Evolutionary conservation across 2,888 invertebrate genomes (phyloP).

Genomic region (Tetragonula carbonaria): DNA sequence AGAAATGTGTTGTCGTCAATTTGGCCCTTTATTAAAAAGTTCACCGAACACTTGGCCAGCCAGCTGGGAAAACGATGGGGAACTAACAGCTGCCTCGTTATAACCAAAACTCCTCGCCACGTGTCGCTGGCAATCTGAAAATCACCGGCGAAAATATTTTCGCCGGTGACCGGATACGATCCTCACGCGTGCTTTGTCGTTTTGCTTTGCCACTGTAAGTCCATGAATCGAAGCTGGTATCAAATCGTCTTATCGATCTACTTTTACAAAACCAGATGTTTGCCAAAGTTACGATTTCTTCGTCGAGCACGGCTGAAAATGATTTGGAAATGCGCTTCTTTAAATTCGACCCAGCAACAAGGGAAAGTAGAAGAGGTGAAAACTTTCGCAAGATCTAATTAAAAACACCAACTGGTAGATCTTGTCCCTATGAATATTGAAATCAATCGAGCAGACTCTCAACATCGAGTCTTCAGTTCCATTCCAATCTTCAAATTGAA

Average conservation of each 20-base stretch:
- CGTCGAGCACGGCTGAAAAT: not conserved
- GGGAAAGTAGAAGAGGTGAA: not conserved
- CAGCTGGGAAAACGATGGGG: constrained; percentile 25
- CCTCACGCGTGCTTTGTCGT: not conserved
- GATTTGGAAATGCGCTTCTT: not conserved
- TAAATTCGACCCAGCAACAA: not conserved
- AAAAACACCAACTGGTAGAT: constrained; percentile 13
- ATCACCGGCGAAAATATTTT: constrained; percentile 17
- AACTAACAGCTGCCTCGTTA: constrained; percentile 39
- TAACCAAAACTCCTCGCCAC: constrained; percentile 12
- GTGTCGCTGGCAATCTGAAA: constrained; percentile 9
- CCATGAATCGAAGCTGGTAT: not conserved
- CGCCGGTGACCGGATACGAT: not conserved
- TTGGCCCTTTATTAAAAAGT: constrained; percentile 59
- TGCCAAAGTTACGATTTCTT: not conserved
- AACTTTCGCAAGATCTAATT: constrained; percentile 15
- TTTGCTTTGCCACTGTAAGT: not conserved
- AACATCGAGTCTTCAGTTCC: not conserved
- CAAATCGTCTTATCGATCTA: not conserved
- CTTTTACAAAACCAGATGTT: not conserved
- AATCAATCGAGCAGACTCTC: constrained; percentile 22
- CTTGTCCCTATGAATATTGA: constrained; percentile 42
- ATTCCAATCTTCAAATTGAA: constrained; percentile 10
- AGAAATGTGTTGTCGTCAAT: constrained; percentile 44
- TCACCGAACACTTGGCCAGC: constrained; percentile 22